Evolutionary conservation across 2,888 invertebrate species (phyloP).

Genomic region (Frankliniella fusca): DNA sequence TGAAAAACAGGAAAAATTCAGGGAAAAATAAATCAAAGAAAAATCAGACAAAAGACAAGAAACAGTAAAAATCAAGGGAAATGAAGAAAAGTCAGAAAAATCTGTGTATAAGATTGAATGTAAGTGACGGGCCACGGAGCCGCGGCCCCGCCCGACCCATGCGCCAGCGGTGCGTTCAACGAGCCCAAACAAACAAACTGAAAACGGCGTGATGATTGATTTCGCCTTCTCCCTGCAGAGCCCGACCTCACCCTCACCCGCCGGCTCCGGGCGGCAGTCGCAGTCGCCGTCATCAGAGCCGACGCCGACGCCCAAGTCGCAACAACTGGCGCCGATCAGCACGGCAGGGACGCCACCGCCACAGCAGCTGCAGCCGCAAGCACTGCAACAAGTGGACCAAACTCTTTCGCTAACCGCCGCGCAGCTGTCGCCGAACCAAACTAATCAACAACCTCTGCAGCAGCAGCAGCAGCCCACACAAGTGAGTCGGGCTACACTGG

Average conservation of each 20-base stretch:
- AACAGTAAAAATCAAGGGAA: no score
- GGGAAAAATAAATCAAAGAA: no score
- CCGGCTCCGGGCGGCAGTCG: background rate
- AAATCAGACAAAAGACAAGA: no score
- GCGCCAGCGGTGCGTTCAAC: background rate
- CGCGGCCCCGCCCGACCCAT: background rate
- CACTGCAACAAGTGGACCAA: slow-evolving; percentile 14
- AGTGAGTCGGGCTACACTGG: background rate
- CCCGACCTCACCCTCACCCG: background rate
- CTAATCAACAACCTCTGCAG: background rate
- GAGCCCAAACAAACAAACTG: background rate
- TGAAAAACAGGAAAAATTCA: no score
- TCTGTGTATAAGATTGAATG: no score
- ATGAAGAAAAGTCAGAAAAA: no score
- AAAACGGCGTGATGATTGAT: background rate
- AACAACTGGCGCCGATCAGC: background rate
- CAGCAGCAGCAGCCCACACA: background rate
- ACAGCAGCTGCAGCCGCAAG: background rate
- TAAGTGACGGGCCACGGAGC: background rate
- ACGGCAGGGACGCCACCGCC: background rate
- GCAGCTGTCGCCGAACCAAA: background rate
- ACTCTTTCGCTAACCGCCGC: background rate
- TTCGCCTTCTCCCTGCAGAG: background rate
- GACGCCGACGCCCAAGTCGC: background rate
- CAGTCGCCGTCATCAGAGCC: background rate